Percentiles rank a stretch among this genome's conserved stretches.
These are phyloP conservation scores for Crematogaster levior DNA, from an alignment of 2,888 invertebrate genomes.

Conservation along the genomic window DNA sequence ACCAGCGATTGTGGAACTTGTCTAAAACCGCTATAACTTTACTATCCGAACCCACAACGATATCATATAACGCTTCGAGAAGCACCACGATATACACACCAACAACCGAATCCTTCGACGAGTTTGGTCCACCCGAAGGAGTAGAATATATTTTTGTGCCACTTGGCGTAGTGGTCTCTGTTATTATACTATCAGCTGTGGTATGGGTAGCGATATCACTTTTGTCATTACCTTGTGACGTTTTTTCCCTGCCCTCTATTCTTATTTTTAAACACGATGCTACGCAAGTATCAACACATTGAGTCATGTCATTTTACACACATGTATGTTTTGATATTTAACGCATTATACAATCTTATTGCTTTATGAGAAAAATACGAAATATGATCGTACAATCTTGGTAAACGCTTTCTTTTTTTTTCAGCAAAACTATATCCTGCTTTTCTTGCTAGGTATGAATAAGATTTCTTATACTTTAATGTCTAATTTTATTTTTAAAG, in stretches of 20 bases:
- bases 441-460: conserved; percentile 42
- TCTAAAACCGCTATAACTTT: conserved; percentile 59
- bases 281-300: not conserved
- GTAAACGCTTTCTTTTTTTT: conserved; percentile 21
- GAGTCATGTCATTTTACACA: not conserved
- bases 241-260: conserved; percentile 36
- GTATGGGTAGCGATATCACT: conserved; percentile 78
- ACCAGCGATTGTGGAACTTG: conserved; percentile 66
- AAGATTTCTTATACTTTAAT: not conserved
- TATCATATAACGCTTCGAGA: conserved; percentile 63
- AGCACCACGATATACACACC: conserved; percentile 71
- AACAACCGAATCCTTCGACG: conserved; percentile 82
- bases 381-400: not conserved
- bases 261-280: conserved; percentile 12
- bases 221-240: conserved; percentile 65
- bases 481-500: conserved; percentile 78
- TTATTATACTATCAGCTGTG: conserved; percentile 83
- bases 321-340: not conserved
- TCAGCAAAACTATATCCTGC: conserved; percentile 26
- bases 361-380: not conserved
- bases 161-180: conserved; percentile 84
- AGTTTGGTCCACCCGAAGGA: conserved; percentile 84
- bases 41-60: conserved; percentile 59
- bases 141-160: conserved; percentile 84
- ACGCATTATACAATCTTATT: not conserved